phyloP scores from a whole-genome alignment of 2,888 invertebrate species.

The Drosophila flavopinicola region DNA sequence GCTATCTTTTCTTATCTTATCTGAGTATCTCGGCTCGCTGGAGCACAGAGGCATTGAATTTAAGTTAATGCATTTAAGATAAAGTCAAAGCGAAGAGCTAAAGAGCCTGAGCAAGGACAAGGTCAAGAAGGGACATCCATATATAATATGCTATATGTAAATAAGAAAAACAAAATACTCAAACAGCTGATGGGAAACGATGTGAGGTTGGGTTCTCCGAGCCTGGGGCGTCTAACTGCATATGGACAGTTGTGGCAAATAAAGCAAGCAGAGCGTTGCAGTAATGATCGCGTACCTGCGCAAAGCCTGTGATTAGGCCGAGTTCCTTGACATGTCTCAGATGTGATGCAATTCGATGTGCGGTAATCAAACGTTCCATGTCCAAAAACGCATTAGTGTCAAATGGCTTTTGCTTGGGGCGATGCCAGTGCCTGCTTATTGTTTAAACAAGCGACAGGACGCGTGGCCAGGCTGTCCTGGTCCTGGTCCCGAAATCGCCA shows the following conservation, averaged over 20 bases:
- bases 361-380: conserved; percentile 62
- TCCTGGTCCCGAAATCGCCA: conserved; percentile 39
- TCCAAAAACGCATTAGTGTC: conserved; percentile 70
- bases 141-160: neutral
- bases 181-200: conserved; percentile 4
- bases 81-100: conserved; percentile 23
- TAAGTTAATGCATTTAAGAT: conserved; percentile 59
- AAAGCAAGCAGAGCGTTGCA: neutral
- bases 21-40: conserved; percentile 44
- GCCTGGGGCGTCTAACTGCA: conserved; percentile 50
- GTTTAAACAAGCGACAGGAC: conserved; percentile 70
- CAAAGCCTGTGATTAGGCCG: conserved; percentile 32
- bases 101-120: conserved; percentile 22
- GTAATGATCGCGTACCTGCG: conserved; percentile 16
- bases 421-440: conserved; percentile 41
- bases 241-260: neutral
- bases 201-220: neutral
- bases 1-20: conserved; percentile 75
- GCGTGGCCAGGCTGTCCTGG: conserved; percentile 42
- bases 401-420: conserved; percentile 51
- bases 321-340: conserved; percentile 58
- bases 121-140: conserved; percentile 20
- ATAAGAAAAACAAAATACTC: conserved; percentile 1
- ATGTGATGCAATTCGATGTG: conserved; percentile 5
- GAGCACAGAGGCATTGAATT: conserved; percentile 31